phyloP scores from a whole-genome alignment of 1,140 invertebrate genomes.

The Ceratosolen fusciceps region DNA sequence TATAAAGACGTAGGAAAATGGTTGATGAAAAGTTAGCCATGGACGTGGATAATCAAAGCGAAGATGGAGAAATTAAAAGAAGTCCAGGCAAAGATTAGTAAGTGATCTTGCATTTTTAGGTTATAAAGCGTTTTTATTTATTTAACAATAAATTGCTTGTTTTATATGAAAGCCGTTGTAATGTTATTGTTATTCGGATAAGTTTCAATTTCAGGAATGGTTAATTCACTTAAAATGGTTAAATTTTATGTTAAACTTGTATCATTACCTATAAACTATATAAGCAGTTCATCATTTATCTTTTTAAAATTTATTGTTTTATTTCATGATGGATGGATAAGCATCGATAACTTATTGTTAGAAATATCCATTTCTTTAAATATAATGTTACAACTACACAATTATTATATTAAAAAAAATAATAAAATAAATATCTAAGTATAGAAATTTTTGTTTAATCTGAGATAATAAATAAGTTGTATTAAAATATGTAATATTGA shows the following conservation, averaged over 20 bases:
- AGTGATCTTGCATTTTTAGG: constrained; percentile 30
- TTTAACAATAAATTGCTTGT: constrained; percentile 64
- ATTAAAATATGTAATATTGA: no score
- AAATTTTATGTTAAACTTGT: not conserved
- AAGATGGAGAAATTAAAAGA: constrained; percentile 80
- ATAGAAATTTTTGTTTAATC: no score
- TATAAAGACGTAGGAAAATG: constrained; percentile 48
- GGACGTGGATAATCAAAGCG: constrained; percentile 78
- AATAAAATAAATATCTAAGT: no score
- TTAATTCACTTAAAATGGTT: not conserved
- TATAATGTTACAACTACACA: no score
- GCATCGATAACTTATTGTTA: no score
- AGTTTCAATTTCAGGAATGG: not conserved
- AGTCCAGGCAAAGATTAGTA: constrained; percentile 71
- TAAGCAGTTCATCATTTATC: no score
- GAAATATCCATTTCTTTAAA: no score
- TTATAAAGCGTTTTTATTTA: constrained; percentile 3
- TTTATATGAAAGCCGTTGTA: not conserved
- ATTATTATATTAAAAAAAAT: no score
- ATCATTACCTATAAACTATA: no score
- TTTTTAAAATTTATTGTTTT: no score
- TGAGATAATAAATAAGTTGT: no score
- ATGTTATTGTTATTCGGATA: not conserved
- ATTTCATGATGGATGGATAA: no score
- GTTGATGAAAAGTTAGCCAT: constrained; percentile 57